A percentile compares a stretch with the other conserved stretches of the same genome.
Evolutionary conservation across 1,140 invertebrate species (phyloP).

Genomic region (Tetraneura akinire): DNA sequence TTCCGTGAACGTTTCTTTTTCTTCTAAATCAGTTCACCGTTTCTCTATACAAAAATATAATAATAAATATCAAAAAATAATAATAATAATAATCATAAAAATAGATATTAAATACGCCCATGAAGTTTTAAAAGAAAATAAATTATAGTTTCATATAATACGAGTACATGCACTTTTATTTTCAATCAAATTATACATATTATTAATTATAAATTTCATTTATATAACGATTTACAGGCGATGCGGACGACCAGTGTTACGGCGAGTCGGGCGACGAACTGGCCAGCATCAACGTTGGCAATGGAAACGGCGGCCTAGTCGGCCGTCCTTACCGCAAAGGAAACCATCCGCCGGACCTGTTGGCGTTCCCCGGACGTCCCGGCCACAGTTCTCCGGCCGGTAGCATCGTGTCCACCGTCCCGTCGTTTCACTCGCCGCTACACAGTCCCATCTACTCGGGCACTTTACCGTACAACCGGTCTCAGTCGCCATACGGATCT

Average conservation of each 20-base stretch:
- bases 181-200: too few species aligned
- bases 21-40: too few species aligned
- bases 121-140: too few species aligned
- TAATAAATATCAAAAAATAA: too few species aligned
- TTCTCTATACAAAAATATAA: too few species aligned
- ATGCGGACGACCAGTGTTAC: slow-evolving; percentile 21
- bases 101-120: too few species aligned
- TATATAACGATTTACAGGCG: slow-evolving; percentile 57
- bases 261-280: slow-evolving; percentile 36
- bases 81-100: too few species aligned
- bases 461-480: slow-evolving; percentile 72
- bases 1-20: too few species aligned
- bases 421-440: slow-evolving; percentile 64
- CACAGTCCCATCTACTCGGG: slow-evolving; percentile 65
- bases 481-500: slow-evolving; percentile 69
- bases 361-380: slow-evolving; percentile 71
- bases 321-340: slow-evolving; percentile 28
- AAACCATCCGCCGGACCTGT: slow-evolving; percentile 74
- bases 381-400: slow-evolving; percentile 70
- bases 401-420: slow-evolving; percentile 75
- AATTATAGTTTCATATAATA: too few species aligned
- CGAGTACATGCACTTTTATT: too few species aligned
- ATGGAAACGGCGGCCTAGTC: background rate
- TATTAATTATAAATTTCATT: too few species aligned
- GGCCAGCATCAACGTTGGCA: slow-evolving; percentile 27